Percentiles rank a stretch among this genome's conserved stretches.
These are phyloP conservation scores for Lytechinus variegatus DNA, from an alignment of 35 echinoderm and acorn worm species.

Conservation along the genomic window DNA sequence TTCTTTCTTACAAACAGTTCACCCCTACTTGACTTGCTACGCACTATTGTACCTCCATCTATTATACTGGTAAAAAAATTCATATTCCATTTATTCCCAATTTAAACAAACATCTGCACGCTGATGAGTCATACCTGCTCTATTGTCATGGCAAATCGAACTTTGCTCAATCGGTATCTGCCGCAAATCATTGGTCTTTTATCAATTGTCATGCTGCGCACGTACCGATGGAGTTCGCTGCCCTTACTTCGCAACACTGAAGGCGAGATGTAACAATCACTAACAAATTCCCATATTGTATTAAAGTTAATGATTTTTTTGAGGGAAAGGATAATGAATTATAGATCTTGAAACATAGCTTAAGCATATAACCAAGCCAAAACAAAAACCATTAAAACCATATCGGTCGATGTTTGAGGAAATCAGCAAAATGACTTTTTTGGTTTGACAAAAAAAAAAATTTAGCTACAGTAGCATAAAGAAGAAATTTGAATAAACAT, in stretches of 20 bases:
- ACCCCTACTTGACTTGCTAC: not conserved
- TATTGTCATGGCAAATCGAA: not conserved
- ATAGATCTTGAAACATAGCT: no score
- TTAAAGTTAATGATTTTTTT: no score
- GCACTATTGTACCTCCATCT: not conserved
- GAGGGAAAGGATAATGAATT: no score
- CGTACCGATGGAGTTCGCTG: not conserved
- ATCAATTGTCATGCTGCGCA: not conserved
- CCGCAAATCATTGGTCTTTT: not conserved
- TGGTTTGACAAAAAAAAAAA: no score
- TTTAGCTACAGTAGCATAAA: no score
- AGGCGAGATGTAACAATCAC: not conserved
- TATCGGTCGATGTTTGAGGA: no score
- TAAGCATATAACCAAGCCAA: no score
- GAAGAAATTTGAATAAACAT: no score
- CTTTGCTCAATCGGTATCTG: not conserved
- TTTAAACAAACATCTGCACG: not conserved
- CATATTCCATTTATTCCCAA: not conserved
- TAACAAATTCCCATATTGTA: no score
- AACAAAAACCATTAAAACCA: no score
- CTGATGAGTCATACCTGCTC: not conserved
- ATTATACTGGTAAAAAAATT: not conserved
- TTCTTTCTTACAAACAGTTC: not conserved
- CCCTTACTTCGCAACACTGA: not conserved
- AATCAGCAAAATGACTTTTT: no score